A percentile compares a stretch with the other conserved stretches of the same genome.
These are phyloP conservation scores for Hyla sarda DNA, from an alignment of 2,113 vertebrate species.

Conservation along the genomic window DNA sequence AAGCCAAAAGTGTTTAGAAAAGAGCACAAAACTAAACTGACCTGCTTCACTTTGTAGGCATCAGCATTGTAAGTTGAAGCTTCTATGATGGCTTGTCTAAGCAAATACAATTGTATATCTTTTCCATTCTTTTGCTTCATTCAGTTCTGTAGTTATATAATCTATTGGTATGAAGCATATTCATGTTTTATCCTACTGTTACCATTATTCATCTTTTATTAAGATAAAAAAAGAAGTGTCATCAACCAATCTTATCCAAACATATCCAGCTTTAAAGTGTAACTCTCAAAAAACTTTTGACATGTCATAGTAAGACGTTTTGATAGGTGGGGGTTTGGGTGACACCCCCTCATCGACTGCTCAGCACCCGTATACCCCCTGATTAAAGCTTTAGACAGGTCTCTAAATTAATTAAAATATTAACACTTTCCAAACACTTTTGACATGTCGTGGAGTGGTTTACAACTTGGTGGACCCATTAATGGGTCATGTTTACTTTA, in stretches of 20 bases:
- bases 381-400: too few relatives aligned
- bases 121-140: background rate
- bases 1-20: background rate
- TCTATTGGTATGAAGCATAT: background rate
- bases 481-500: too few relatives aligned
- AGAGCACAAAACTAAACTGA: background rate
- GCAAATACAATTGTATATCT: slow-evolving; percentile 17
- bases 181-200: background rate
- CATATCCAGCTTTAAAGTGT: background rate
- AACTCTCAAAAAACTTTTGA: too few relatives aligned
- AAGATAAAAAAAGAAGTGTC: background rate
- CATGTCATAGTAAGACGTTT: too few relatives aligned
- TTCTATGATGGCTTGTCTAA: slow-evolving; percentile 27
- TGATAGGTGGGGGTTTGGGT: too few relatives aligned
- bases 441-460: too few relatives aligned
- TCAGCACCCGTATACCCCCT: too few relatives aligned
- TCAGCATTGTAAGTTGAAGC: background rate
- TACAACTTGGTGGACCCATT: too few relatives aligned
- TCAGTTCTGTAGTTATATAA: background rate
- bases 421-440: too few relatives aligned
- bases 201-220: background rate
- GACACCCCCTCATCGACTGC: too few relatives aligned
- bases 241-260: background rate
- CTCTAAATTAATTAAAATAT: too few relatives aligned
- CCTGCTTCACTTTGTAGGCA: background rate